These are phyloP conservation scores for Cantharis rufa DNA, from an alignment of 2,888 invertebrate species.

Conservation along the genomic window DNA sequence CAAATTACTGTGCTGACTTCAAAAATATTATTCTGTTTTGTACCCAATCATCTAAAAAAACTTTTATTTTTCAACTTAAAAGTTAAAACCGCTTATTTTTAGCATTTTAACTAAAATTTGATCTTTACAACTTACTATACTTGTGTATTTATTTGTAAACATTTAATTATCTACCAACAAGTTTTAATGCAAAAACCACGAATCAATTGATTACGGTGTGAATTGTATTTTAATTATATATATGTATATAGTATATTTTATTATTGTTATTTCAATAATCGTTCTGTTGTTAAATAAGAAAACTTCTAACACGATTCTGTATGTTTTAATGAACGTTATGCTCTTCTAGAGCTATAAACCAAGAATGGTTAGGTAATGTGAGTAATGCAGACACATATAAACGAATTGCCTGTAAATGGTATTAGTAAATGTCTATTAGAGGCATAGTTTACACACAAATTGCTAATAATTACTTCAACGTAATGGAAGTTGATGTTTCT, in stretches of 20 bases:
- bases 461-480: conserved; percentile 48
- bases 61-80: too few species aligned
- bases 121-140: too few species aligned
- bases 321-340: conserved; percentile 27
- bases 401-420: conserved; percentile 44
- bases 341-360: conserved; percentile 24
- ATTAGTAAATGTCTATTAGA: conserved; percentile 45
- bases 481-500: conserved; percentile 38
- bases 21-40: too few species aligned
- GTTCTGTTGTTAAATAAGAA: neutral
- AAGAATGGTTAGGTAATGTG: conserved; percentile 41
- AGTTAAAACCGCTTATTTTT: too few species aligned
- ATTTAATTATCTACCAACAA: too few species aligned
- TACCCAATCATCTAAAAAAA: too few species aligned
- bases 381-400: conserved; percentile 44
- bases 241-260: neutral
- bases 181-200: too few species aligned
- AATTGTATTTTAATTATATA: too few species aligned
- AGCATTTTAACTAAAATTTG: too few species aligned
- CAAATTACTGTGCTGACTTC: too few species aligned
- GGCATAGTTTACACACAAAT: conserved; percentile 46
- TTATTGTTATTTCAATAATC: neutral
- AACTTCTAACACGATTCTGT: conserved; percentile 14
- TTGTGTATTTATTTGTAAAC: too few species aligned
- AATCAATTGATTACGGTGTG: too few species aligned